Evolutionary conservation across 2,113 vertebrate species (phyloP).

Genomic region (Aspiorhynchus laticeps): DNA sequence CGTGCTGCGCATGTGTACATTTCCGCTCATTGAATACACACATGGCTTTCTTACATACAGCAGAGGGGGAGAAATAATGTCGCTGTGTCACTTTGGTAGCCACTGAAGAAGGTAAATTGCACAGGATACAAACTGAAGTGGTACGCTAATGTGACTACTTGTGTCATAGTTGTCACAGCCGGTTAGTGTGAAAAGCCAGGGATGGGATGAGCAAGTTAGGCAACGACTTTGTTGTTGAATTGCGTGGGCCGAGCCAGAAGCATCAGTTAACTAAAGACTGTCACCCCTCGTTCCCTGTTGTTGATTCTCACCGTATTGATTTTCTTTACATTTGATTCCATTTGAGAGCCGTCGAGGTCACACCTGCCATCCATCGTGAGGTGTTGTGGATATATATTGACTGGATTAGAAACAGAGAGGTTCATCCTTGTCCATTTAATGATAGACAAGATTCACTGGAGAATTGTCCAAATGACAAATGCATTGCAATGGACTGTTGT

Average conservation of each 20-base stretch:
- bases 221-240: slow-evolving; percentile 30
- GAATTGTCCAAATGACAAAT: slow-evolving; percentile 9
- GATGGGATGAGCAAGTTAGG: slow-evolving; percentile 35
- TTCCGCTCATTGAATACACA: background rate
- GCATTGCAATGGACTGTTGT: background rate
- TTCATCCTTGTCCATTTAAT: slow-evolving; percentile 51
- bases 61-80: background rate
- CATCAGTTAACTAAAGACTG: slow-evolving; percentile 45
- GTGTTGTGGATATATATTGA: slow-evolving; percentile 57
- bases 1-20: background rate
- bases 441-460: slow-evolving; percentile 42
- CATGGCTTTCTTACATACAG: slow-evolving; percentile 10
- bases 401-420: slow-evolving; percentile 50
- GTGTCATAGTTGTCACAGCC: slow-evolving; percentile 54
- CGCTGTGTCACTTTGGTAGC: slow-evolving; percentile 28
- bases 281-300: slow-evolving; percentile 46
- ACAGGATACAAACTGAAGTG: slow-evolving; percentile 40
- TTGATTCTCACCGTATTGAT: slow-evolving; percentile 56
- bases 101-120: slow-evolving; percentile 22
- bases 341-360: slow-evolving; percentile 40
- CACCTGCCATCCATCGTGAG: slow-evolving; percentile 52
- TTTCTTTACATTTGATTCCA: slow-evolving; percentile 56
- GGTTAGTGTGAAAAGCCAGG: slow-evolving; percentile 17
- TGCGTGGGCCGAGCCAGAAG: slow-evolving; percentile 27
- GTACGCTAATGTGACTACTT: slow-evolving; percentile 48